A percentile compares a stretch with the other conserved stretches of the same genome.
Conservation (phyloP, 2,888 invertebrate genomes). For the Baronia brevicornis region DNA sequence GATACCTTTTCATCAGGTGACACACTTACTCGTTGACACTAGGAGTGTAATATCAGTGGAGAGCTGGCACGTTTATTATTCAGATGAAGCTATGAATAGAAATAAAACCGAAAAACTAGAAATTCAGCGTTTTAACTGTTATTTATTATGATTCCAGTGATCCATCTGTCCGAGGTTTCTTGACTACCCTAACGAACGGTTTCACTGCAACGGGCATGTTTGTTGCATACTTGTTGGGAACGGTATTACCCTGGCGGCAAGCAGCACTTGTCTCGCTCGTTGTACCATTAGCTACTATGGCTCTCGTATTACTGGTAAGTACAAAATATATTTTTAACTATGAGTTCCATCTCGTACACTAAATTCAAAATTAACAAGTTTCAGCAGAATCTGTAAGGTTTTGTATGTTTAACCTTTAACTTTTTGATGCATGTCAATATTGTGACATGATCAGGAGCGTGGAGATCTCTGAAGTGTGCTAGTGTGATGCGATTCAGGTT, state of each 20-base stretch:
- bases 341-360: not conserved
- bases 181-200: constrained; percentile 67
- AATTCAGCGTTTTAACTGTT: not conserved
- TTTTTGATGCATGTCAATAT: too few species aligned
- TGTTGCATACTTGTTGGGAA: constrained; percentile 67
- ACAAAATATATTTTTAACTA: not conserved
- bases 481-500: too few species aligned
- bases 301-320: constrained; percentile 70
- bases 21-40: too few species aligned
- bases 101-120: too few species aligned
- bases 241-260: constrained; percentile 68
- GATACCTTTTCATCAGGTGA: too few species aligned
- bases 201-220: constrained; percentile 71
- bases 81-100: too few species aligned
- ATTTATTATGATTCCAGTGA: constrained; percentile 47
- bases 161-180: constrained; percentile 66
- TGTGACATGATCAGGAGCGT: too few species aligned
- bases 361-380: not conserved
- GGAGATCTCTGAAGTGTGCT: too few species aligned
- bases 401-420: too few species aligned
- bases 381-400: too few species aligned
- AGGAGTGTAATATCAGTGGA: too few species aligned
- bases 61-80: too few species aligned
- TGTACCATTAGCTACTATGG: constrained; percentile 67
- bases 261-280: constrained; percentile 67